Evolutionary conservation across 2,888 invertebrate species (phyloP).

Genomic region (Drosophila incognita): DNA sequence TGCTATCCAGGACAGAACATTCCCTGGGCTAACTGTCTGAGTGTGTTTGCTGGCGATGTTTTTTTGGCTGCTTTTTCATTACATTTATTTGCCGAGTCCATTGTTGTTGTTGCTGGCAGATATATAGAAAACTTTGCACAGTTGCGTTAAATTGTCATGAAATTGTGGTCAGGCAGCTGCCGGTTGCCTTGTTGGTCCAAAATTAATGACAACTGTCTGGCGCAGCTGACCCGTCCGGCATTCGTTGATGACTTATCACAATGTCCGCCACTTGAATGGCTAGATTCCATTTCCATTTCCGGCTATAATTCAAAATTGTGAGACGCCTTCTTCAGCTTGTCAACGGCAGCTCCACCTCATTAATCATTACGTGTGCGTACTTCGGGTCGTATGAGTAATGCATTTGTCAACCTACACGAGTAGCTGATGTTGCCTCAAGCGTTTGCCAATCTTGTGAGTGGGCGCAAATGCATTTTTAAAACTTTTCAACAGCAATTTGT

Average conservation of each 20-base stretch:
- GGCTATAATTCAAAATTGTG: constrained; percentile 73
- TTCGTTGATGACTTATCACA: constrained; percentile 79
- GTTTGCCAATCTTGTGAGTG: constrained; percentile 29
- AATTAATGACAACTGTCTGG: constrained; percentile 80
- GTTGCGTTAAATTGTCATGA: constrained; percentile 77
- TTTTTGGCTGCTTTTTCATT: constrained; percentile 59
- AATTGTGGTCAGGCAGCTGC: constrained; percentile 57
- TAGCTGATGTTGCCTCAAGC: constrained; percentile 30
- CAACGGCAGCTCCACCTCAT: constrained; percentile 63
- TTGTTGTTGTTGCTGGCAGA: constrained; percentile 50
- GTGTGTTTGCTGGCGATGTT: constrained; percentile 10
- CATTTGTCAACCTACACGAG: constrained; percentile 36
- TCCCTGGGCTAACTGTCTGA: constrained; percentile 23
- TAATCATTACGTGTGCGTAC: constrained; percentile 53
- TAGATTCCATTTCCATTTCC: constrained; percentile 57
- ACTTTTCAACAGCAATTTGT: constrained; percentile 72
- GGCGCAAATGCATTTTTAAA: constrained; percentile 70
- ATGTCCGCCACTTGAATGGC: constrained; percentile 54
- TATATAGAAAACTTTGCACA: constrained; percentile 52
- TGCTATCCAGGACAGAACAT: constrained; percentile 8
- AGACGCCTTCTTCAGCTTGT: constrained; percentile 62
- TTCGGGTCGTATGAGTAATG: constrained; percentile 72
- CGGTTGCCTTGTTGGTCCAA: constrained; percentile 54
- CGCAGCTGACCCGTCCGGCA: constrained; percentile 65
- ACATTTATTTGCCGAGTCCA: constrained; percentile 47